Percentiles rank a stretch among this genome's conserved stretches.
Evolutionary conservation across 2,113 vertebrate genomes (phyloP).

Genomic region (Tor tambroides): DNA sequence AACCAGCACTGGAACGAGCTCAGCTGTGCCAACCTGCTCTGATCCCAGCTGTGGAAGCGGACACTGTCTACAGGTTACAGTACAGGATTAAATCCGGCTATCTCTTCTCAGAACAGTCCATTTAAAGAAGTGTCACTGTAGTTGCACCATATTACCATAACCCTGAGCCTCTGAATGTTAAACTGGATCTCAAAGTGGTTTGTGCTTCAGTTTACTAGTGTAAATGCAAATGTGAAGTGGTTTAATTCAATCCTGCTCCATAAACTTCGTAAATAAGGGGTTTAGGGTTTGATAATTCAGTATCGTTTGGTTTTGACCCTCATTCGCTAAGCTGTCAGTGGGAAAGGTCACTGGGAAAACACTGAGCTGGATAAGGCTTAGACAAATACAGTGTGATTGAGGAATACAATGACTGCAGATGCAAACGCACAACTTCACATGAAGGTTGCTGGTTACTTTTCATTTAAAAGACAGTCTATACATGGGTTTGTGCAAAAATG

Average conservation of each 20-base stretch:
- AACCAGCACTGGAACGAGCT: not conserved
- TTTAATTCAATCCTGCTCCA: not conserved
- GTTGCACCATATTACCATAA: not conserved
- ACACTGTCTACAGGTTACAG: not conserved
- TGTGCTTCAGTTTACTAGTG: not conserved
- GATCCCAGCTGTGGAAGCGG: not conserved
- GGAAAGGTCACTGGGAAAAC: conserved; percentile 16
- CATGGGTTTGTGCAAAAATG: not conserved
- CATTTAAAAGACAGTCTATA: not conserved
- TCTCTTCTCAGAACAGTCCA: not conserved
- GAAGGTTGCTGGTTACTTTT: not conserved
- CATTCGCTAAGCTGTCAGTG: not conserved
- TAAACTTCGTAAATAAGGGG: not conserved
- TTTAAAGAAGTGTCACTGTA: not conserved
- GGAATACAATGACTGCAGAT: not conserved
- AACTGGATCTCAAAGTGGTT: not conserved
- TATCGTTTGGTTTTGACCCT: not conserved
- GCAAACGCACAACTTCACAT: not conserved
- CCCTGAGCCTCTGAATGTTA: not conserved
- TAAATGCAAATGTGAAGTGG: not conserved
- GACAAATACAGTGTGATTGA: not conserved
- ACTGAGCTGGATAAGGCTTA: conserved; percentile 17
- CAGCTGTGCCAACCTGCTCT: not conserved
- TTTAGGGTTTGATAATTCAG: not conserved
- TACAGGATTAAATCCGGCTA: not conserved